Percentiles rank a stretch among this genome's conserved stretches.
These are phyloP conservation scores for Clarias pachynema DNA, from an alignment of 2,797 vertebrate species.

Conservation along the genomic window DNA sequence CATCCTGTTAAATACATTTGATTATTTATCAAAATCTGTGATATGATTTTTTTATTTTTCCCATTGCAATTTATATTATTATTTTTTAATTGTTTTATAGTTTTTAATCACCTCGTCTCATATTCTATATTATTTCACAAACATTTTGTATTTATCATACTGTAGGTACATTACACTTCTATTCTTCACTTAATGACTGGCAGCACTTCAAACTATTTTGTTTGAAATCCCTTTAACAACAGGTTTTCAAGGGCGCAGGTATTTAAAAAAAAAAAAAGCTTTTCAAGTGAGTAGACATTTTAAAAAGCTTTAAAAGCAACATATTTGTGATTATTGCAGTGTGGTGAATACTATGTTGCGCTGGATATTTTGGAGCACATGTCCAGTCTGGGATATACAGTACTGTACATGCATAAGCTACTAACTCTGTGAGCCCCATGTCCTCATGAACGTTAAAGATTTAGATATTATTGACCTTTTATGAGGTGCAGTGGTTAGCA, in stretches of 20 bases:
- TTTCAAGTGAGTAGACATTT: not conserved
- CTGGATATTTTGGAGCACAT: not conserved
- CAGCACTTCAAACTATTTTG: slow-evolving; percentile 3
- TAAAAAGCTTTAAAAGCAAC: not conserved
- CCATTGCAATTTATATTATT: not conserved
- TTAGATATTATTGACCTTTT: not conserved
- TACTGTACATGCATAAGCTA: not conserved
- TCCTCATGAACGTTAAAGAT: not conserved
- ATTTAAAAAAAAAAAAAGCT: not conserved
- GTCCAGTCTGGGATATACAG: not conserved
- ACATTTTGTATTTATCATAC: not conserved
- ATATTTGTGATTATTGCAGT: not conserved
- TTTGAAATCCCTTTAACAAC: slow-evolving; percentile 4
- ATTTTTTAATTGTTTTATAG: not conserved
- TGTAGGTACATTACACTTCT: not conserved
- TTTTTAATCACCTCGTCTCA: not conserved
- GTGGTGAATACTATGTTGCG: not conserved
- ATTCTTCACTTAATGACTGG: not conserved
- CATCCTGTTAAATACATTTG: not conserved
- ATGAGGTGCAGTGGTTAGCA: no score
- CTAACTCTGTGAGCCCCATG: not conserved
- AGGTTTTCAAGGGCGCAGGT: not conserved
- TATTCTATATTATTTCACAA: not conserved
- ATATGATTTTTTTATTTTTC: not conserved
- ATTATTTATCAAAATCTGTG: not conserved